These are phyloP conservation scores for Melanotaenia nigrans DNA, from an alignment of 2,797 vertebrate species.

Conservation along the genomic window DNA sequence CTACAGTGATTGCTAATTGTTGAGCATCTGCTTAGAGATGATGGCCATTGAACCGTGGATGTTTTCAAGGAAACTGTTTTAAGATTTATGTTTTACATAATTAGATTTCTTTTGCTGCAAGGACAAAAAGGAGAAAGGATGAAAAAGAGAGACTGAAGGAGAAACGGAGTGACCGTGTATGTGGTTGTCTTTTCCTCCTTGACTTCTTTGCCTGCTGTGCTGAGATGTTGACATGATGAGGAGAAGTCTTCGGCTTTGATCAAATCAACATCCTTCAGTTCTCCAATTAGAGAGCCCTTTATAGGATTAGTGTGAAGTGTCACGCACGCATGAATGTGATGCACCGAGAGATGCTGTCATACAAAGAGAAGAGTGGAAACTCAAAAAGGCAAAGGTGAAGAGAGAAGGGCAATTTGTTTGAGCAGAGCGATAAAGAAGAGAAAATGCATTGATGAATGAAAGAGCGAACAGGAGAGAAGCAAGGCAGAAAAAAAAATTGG, in stretches of 20 bases:
- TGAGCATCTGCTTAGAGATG: constrained; percentile 52
- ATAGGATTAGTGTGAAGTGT: constrained; percentile 53
- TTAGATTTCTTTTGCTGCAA: constrained; percentile 56
- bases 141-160: constrained; percentile 13
- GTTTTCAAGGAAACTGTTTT: constrained; percentile 50
- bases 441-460: not conserved
- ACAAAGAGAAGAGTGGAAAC: constrained; percentile 4
- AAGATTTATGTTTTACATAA: constrained; percentile 57
- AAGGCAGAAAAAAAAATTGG: not conserved
- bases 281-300: constrained; percentile 55
- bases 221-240: constrained; percentile 33
- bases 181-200: constrained; percentile 37
- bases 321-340: constrained; percentile 21
- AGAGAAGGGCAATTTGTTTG: not conserved
- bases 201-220: constrained; percentile 32
- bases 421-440: not conserved
- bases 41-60: constrained; percentile 30
- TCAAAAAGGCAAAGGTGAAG: not conserved
- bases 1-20: constrained; percentile 45
- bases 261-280: constrained; percentile 52
- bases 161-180: constrained; percentile 6
- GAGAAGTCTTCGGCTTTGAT: constrained; percentile 53
- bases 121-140: constrained; percentile 24
- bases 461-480: not conserved
- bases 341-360: constrained; percentile 8